Percentiles rank a stretch among this genome's conserved stretches.
phyloP scores from a whole-genome alignment of 2,797 vertebrate species.

The Zalophus californianus region DNA sequence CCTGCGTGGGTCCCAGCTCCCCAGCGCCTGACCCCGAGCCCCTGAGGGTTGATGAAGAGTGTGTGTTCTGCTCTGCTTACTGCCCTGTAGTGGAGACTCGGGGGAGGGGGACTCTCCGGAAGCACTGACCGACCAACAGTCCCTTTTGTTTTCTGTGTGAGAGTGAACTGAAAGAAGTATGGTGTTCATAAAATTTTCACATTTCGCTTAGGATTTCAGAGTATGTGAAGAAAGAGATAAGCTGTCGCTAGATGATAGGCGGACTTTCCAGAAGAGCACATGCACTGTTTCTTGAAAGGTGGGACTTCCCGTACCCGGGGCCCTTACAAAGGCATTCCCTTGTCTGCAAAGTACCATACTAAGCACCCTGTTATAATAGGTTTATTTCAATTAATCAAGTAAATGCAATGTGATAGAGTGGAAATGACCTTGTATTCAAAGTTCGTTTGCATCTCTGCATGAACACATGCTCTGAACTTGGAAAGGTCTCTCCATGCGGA shows the following conservation, averaged over 20 bases:
- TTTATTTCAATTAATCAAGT: fast-evolving
- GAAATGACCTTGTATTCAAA: neutral
- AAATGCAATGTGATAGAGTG: fast-evolving
- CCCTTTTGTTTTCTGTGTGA: neutral
- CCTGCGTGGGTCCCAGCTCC: fast-evolving
- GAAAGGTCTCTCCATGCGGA: neutral
- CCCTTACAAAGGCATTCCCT: fast-evolving
- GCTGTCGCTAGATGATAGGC: fast-evolving
- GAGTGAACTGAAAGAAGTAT: neutral
- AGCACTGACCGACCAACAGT: too few species aligned
- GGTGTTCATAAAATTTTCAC: neutral
- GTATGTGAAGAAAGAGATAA: neutral
- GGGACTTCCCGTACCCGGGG: neutral
- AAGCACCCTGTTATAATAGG: fast-evolving
- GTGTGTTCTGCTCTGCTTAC: neutral
- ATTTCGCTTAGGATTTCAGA: neutral
- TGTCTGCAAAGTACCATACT: fast-evolving
- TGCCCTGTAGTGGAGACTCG: neutral
- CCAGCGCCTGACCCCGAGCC: fast-evolving
- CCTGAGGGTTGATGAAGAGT: fast-evolving
- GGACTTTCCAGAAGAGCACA: neutral
- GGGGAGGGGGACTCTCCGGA: fast-evolving
- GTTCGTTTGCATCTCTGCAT: fast-evolving
- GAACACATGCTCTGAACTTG: fast-evolving
- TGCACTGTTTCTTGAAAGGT: neutral